These are phyloP conservation scores for Temnothorax ravouxi DNA, from an alignment of 2,888 invertebrate genomes.

Conservation along the genomic window DNA sequence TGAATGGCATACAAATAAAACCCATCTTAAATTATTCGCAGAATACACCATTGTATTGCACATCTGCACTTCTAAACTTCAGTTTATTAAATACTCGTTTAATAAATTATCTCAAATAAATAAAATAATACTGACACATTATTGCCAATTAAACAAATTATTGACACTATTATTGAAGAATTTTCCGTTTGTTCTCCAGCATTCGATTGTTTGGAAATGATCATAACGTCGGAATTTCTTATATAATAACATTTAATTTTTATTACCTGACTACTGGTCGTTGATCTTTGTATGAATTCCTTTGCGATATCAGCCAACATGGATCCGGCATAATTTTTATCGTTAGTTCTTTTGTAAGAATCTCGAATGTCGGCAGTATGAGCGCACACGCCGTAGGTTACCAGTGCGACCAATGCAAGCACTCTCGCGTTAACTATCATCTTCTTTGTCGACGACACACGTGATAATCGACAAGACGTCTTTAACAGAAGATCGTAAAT, in stretches of 20 bases:
- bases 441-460: background rate
- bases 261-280: slow-evolving; percentile 90
- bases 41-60: background rate
- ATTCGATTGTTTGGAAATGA: background rate
- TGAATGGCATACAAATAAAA: background rate
- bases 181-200: background rate
- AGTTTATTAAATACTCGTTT: background rate
- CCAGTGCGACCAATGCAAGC: slow-evolving; percentile 47
- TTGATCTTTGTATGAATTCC: slow-evolving; percentile 90
- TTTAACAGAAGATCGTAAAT: background rate
- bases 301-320: slow-evolving; percentile 89
- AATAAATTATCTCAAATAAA: background rate
- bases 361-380: slow-evolving; percentile 61
- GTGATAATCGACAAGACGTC: background rate
- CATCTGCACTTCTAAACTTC: background rate
- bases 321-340: slow-evolving; percentile 83
- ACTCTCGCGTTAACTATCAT: slow-evolving; percentile 49
- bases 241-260: slow-evolving; percentile 59
- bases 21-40: background rate
- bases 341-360: slow-evolving; percentile 24
- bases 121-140: background rate
- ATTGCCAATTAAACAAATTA: background rate
- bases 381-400: slow-evolving; percentile 53
- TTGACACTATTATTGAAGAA: background rate
- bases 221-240: background rate